Base-by-base conservation (phyloP, 2,113 vertebrate genomes). In the Bos indicus region DNA sequence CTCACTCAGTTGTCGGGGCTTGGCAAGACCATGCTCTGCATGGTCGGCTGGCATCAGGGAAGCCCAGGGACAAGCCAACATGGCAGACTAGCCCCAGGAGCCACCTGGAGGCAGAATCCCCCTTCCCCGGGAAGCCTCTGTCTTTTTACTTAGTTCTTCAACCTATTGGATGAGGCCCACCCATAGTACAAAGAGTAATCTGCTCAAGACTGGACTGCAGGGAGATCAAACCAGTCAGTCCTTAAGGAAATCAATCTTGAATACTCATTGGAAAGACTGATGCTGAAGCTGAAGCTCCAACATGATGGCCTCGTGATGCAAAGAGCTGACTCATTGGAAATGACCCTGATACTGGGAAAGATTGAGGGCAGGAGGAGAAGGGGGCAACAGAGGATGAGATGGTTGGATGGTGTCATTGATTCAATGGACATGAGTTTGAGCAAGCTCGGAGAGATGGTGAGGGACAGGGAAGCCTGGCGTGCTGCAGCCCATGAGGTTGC, bases 11-110 rank as follows among this genome's bases (percentile, higher is more conserved):
- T 23, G 1, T 46, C 21, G 48, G 40, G 5, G 23, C 11, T 46
- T 67, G n/a, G 8, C 36, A 19, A 88, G 26, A 26, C 59, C 15
- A 23, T 71, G 60, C 40, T 56, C 60, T n/a, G 5, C 40, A 10
- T 6, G 3, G 14, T 33, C 3, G 0, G 30, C 43, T 43, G 16
- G 19, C 13, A 28, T 7, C 23, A 26, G 5, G 21, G 30, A 40
- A 28, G 12, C 14, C n/a, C 3, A 23, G 13, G 10, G 28, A 62
- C 0, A 15, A 26, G 28, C 1, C 0, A 8, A 1, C 1, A 6
- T 4, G 43, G 10, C 7, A 57, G 30, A 59, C 64, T 3, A 23
- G n/a, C 14, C 57, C 28, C 19, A 15, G 11, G 51, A 60, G 15
- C 33, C 6, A 1, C 16, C 25, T 48, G 23, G 14, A 74, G 40